A percentile compares a stretch with the other conserved stretches of the same genome.
phyloP scores from a whole-genome alignment of 2,888 invertebrate species.

The Synanthedon myopaeformis region DNA sequence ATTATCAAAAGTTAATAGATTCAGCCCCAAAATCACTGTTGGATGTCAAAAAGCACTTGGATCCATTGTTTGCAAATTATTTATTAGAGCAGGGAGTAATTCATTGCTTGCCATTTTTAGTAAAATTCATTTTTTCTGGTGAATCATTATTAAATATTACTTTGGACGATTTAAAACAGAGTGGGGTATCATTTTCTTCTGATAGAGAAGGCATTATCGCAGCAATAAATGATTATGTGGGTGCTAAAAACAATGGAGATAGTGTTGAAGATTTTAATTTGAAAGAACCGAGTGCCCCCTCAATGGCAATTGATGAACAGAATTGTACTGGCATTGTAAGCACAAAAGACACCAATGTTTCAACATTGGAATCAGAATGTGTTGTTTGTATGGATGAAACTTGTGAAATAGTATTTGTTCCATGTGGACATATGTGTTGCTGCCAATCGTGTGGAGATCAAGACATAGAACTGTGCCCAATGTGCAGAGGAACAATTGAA shows the following conservation, averaged over 20 bases:
- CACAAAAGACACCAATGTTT: conserved; percentile 28
- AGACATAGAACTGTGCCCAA: conserved; percentile 76
- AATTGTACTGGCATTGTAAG: conserved; percentile 40
- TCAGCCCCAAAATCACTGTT: conserved; percentile 76
- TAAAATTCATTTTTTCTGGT: conserved; percentile 68
- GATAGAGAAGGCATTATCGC: conserved; percentile 74
- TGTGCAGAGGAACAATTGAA: conserved; percentile 80
- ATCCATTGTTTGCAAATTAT: conserved; percentile 76
- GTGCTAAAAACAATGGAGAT: conserved; percentile 34
- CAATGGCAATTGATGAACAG: conserved; percentile 22
- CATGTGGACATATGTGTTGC: conserved; percentile 90
- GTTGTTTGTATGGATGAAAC: conserved; percentile 84
- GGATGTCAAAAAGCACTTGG: conserved; percentile 72
- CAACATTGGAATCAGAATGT: conserved; percentile 74
- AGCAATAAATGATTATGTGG: conserved; percentile 73
- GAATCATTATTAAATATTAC: conserved; percentile 65
- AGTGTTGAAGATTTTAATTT: conserved; percentile 19
- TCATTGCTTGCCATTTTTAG: conserved; percentile 81
- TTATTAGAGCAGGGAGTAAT: conserved; percentile 79
- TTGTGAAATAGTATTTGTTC: conserved; percentile 81
- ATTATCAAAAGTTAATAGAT: conserved; percentile 86
- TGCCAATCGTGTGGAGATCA: conserved; percentile 77
- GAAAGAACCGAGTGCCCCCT: conserved; percentile 31
- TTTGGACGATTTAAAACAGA: conserved; percentile 67
- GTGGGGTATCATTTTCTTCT: conserved; percentile 64